Percentiles rank a stretch among this genome's conserved stretches.
Conservation (phyloP, 2,113 vertebrate species). For the Salminus brasiliensis region DNA sequence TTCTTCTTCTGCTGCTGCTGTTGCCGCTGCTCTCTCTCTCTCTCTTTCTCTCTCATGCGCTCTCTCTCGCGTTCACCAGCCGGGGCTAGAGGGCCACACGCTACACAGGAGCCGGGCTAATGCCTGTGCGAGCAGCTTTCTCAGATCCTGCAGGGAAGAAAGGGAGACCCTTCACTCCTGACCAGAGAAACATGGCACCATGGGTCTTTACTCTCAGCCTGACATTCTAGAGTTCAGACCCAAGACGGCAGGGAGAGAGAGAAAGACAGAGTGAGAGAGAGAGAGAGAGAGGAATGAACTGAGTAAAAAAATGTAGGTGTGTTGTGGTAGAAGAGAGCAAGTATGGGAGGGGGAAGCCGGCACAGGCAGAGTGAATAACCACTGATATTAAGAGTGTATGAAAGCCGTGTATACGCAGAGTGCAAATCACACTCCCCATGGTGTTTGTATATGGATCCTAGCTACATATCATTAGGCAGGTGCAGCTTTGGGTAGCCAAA, state of each 20-base stretch:
- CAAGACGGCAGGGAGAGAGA: background rate
- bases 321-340: background rate
- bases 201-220: constrained; percentile 2
- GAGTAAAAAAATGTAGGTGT: background rate
- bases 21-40: background rate
- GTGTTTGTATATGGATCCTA: background rate
- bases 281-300: constrained; percentile 17
- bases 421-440: background rate
- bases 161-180: constrained; percentile 52
- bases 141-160: constrained; percentile 64
- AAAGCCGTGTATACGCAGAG: background rate
- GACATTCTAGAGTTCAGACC: background rate
- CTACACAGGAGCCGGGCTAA: constrained; percentile 40
- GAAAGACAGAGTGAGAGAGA: constrained; percentile 38
- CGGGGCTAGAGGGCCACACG: constrained; percentile 7
- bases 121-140: constrained; percentile 36
- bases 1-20: no score
- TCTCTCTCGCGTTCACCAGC: background rate
- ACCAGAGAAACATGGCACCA: constrained; percentile 25
- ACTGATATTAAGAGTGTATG: background rate
- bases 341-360: background rate
- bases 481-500: background rate
- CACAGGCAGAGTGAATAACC: background rate
- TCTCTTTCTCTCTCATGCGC: background rate
- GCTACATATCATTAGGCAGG: background rate